phyloP scores from a whole-genome alignment of 2,888 invertebrate genomes.

The Plagodis dolabraria region DNA sequence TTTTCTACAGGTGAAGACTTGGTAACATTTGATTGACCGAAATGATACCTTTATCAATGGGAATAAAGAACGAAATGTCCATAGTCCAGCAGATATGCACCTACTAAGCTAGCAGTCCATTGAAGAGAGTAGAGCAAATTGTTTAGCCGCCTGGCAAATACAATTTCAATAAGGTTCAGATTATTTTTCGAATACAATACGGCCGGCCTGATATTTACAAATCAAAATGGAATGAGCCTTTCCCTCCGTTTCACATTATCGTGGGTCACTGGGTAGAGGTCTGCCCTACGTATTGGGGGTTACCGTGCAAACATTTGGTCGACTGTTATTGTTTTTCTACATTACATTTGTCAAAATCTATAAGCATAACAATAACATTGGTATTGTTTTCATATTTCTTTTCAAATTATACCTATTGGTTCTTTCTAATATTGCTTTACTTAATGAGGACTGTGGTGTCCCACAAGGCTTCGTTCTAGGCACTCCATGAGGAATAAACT shows the following conservation, averaged over 20 bases:
- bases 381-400: background rate
- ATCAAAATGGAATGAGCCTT: constrained; percentile 30
- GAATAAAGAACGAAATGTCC: constrained; percentile 9
- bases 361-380: no score
- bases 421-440: no score
- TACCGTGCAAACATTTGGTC: constrained; percentile 14
- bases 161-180: constrained; percentile 54
- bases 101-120: constrained; percentile 34
- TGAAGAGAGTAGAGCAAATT: constrained; percentile 53
- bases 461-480: constrained; percentile 7
- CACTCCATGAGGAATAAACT: background rate
- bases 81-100: background rate
- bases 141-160: constrained; percentile 45
- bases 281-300: constrained; percentile 12
- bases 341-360: constrained; percentile 1
- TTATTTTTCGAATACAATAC: constrained; percentile 34
- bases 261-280: constrained; percentile 29
- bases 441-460: background rate
- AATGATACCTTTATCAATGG: constrained; percentile 21
- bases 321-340: constrained; percentile 18
- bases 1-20: constrained; percentile 45
- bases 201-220: constrained; percentile 38
- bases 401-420: background rate
- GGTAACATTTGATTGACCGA: constrained; percentile 11
- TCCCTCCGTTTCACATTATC: constrained; percentile 33